phyloP scores from a whole-genome alignment of 2,113 vertebrate species.

The Aramus guarauna region DNA sequence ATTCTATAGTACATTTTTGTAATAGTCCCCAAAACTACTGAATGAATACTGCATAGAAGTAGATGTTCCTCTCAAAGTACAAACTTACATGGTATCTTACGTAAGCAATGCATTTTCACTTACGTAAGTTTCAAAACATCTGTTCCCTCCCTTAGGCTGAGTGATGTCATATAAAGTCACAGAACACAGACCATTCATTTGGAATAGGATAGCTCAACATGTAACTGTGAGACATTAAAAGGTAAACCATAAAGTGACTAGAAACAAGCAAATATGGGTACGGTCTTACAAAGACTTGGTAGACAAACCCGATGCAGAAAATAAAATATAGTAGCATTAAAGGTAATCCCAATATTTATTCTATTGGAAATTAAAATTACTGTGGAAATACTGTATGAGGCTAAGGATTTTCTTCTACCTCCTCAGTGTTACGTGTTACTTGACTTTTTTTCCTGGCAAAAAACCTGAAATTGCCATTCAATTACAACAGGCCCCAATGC shows the following conservation, averaged over 20 bases:
- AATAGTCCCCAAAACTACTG: not conserved
- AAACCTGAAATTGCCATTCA: not conserved
- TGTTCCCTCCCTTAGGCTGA: not conserved
- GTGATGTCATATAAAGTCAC: not conserved
- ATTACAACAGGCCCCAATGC: rapidly evolving
- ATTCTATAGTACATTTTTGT: not conserved
- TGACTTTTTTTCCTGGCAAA: not conserved
- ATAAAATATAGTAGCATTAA: not conserved
- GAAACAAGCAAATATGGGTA: not conserved
- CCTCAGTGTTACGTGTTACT: not conserved
- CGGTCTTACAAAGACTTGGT: not conserved
- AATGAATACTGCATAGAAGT: not conserved
- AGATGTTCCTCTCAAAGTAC: not conserved
- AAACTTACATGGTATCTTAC: not conserved
- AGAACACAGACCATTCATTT: not conserved
- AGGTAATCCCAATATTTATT: not conserved
- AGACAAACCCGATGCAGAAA: not conserved
- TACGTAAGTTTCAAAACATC: not conserved
- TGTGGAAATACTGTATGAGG: not conserved
- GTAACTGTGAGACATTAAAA: not conserved
- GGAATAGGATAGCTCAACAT: not conserved
- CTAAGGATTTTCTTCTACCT: not conserved
- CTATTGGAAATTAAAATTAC: not conserved
- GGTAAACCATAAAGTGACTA: not conserved
- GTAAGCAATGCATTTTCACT: not conserved